phyloP scores from a whole-genome alignment of 2,888 invertebrate genomes.

The Pristionchus entomophagus region DNA sequence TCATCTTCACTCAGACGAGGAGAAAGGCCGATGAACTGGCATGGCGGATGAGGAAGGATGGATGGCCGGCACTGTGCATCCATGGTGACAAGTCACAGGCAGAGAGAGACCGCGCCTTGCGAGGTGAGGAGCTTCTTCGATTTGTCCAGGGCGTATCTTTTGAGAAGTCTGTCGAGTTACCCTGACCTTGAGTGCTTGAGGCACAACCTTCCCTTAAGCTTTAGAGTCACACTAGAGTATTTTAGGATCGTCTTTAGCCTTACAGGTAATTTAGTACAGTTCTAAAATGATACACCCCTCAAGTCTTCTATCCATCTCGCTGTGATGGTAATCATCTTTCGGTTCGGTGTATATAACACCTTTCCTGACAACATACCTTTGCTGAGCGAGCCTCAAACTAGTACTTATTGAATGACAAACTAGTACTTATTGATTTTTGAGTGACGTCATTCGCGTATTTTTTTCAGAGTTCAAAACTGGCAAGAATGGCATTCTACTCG shows the following conservation, averaged over 20 bases:
- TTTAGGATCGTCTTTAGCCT: no score
- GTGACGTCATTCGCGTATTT: not conserved
- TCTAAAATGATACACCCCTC: no score
- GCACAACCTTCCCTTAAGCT: no score
- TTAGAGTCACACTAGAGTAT: no score
- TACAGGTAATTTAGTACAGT: no score
- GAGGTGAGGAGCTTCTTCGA: constrained; percentile 52
- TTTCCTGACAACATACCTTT: constrained; percentile 26
- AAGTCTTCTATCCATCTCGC: not conserved
- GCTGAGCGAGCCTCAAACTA: no score
- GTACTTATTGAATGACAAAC: not conserved
- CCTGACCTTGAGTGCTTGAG: no score
- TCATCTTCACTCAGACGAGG: constrained; percentile 98
- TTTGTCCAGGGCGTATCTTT: no score
- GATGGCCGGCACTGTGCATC: constrained; percentile 82
- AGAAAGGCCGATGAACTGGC: constrained; percentile 93
- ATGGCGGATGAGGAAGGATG: constrained; percentile 87
- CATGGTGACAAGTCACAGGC: constrained; percentile 96
- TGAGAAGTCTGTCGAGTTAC: no score
- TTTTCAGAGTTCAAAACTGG: constrained; percentile 85
- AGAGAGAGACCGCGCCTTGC: constrained; percentile 89
- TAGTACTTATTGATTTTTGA: not conserved
- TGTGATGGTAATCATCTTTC: constrained; percentile 44
- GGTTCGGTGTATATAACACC: constrained; percentile 34
- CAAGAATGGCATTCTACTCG: constrained; percentile 88